Base-by-base conservation (phyloP, 2,113 vertebrate genomes). In the Terrapene triunguis region DNA sequence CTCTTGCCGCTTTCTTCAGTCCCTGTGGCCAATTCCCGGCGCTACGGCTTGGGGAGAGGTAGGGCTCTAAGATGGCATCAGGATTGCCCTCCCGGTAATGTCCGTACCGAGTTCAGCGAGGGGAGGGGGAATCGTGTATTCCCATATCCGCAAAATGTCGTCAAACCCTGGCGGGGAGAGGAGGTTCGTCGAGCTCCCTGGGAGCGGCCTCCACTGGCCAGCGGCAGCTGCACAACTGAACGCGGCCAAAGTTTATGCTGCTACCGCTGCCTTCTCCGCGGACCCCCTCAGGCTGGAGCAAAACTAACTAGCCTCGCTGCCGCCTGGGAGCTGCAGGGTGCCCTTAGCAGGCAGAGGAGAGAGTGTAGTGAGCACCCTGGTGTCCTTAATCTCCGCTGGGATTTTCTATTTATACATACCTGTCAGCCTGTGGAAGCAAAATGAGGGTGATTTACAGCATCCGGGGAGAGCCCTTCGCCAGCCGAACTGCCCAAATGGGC, bases 131-230 rank as follows among this genome's bases (percentile, higher is more conserved):
- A 13, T 69, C 55, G 16, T 51, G 47, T 59, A 27, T 27, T 14
- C 80, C 57, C 32, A 17, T 74, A 92, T 96, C 96, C 85, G 91
- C 96, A 96, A 97, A 97, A 96, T 97, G 98, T 97, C 88, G 82
- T 84, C 89, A 24, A 72, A 80, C 62, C 6, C 51, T 53, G 85
- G 69, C 59, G 69, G 76, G 62, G 74, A 89, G 88, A 48, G 44
- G 72, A 65, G 80, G 48, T 32, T 48, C 57, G 55, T n/a, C 44
- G 74, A 84, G 83, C 44, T 82, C 72, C 82, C 78, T 38, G 21
- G 82, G 22, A 57, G 59, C 78, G 35, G 76, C 72, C 55, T 88
- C 48, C 10, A 42, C 50, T 55, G 85, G 54, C 72, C 69, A 32
- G 59, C 32, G 74, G 50, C 65, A 62, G 81, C 51, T 54, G 54